Evolutionary conservation across 1,140 invertebrate species (phyloP), one percentile per base, ranked within the genome.

Genomic region (Zaprionus gabonicus): DNA sequence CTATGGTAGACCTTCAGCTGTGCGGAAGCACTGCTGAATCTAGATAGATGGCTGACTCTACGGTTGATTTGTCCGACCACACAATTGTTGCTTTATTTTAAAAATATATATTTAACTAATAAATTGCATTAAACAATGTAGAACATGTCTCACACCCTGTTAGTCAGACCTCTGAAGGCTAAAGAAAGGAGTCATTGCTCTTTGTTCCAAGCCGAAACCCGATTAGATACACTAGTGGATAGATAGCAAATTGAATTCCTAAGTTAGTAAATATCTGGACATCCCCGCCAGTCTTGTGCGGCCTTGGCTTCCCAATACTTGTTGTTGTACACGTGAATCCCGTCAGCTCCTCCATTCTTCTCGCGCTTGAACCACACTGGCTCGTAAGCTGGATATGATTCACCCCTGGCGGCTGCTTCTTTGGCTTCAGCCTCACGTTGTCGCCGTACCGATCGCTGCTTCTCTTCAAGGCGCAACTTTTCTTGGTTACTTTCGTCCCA

Each of bases 401-500:
- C 93, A 38, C 97, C 97, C 95, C 93, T 66, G 23, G 91, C 93
- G 41, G 96, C 95, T n/a, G 97, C 96, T 79, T 94, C 93, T 93
- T 98, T 98, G 1, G 96, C 96, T 65, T 96, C 96, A 15, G 94
- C 93, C 93, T 99, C 98, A 1, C 97, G 94, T 75, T 94, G 91
- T 71, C 96, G 94, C 38, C 97, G 94, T 53, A 94, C 95, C 15
- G 94, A 93, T 58, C 97, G 95, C 93, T 99, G 99, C 93, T 99
- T 99, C 91, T 99, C 98, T 93, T 99, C 99, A 4, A 99, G 80
- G 12, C 92, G 90, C 55, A 93, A 12, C 65, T 99, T 99, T 90
- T 97, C 96, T 10, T 95, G 93, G 94, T 99, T 99, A 41, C 99
- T 98, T 82, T 98, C 98, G 83, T 99, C 98, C 98, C 99, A 99